Base-by-base conservation (phyloP, 2,888 invertebrate species). In the Eupithecia insigniata region DNA sequence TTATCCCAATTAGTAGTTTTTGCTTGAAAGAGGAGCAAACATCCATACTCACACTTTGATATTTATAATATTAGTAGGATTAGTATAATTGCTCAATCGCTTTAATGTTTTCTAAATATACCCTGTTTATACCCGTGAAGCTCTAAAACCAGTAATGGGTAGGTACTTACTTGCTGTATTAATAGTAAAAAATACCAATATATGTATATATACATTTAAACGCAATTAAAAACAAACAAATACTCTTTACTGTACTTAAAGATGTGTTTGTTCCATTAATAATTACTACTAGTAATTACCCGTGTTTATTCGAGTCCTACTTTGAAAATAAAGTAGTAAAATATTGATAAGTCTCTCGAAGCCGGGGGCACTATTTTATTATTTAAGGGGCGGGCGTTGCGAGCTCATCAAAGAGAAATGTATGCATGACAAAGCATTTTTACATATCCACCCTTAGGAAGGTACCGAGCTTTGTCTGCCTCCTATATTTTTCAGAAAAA, bases 251-350 rank as follows among this genome's bases (percentile, higher is more conserved):
- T 51, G 46, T 22, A 51, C 10, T 51, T 2, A 51, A 51, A 51
- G 22, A 55, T 26, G 55, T 55, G 22, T 14, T 55, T 55, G 12
- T 55, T 4, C 55, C 26, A 12, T 55, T 8, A 55, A 26, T 55
- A 55, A 55, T 62, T 32, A 32, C 61, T 32, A 10, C 60, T 32
- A 51, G 32, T 69, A 79, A 78, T 73, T 70, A 71, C 51, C 34
- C 22, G 26, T 70, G 66, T 71, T 74, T 71, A 74, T 71, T 67
- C 71, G 69, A 69, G 71, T 70, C 67, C 71, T 71, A 70, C 74
- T 69, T 74, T 75, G 67, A 66, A 72, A 76, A 76, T 76, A 74
- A 78, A 36, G 36, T 79, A 77, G 78, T 81, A 81, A 79, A 77
- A 77, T 79, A 78, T 79, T 80, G 74, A 80, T 76, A 73, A 71